Evolutionary conservation across 2,888 invertebrate genomes (phyloP).

Genomic region (Drosophila ustulata): DNA sequence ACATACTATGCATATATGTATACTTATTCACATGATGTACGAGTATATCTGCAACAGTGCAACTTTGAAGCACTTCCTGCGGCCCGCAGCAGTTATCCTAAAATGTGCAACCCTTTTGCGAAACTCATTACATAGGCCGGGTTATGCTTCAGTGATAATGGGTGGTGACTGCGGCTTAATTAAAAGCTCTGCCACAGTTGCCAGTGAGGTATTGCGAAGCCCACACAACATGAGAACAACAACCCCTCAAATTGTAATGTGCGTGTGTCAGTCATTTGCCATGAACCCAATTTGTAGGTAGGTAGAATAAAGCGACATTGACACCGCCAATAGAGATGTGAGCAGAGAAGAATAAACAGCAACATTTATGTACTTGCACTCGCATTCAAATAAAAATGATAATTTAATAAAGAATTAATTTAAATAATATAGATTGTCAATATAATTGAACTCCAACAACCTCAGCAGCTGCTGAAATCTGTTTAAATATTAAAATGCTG

Average conservation of each 20-base stretch:
- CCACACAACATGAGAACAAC: constrained; percentile 39
- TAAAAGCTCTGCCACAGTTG: constrained; percentile 62
- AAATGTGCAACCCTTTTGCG: constrained; percentile 49
- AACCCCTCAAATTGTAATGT: constrained; percentile 51
- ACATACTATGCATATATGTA: background rate
- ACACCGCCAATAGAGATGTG: constrained; percentile 47
- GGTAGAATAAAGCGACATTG: constrained; percentile 50
- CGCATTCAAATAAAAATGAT: background rate
- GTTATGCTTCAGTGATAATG: constrained; percentile 44
- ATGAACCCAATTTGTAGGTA: constrained; percentile 68
- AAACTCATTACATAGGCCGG: constrained; percentile 19
- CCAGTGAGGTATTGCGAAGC: constrained; percentile 25
- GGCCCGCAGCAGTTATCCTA: constrained; percentile 42
- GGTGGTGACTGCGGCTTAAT: constrained; percentile 61
- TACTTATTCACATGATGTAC: background rate
- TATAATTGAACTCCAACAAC: background rate
- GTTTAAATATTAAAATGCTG: background rate
- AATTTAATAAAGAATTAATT: background rate
- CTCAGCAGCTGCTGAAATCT: background rate
- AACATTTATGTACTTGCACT: background rate
- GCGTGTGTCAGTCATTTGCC: constrained; percentile 60
- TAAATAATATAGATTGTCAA: background rate
- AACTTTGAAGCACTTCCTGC: constrained; percentile 31
- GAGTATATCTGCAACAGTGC: background rate
- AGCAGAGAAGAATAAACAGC: background rate